Conservation (phyloP, 1,140 invertebrate genomes). For the Ridgeia piscesae region DNA sequence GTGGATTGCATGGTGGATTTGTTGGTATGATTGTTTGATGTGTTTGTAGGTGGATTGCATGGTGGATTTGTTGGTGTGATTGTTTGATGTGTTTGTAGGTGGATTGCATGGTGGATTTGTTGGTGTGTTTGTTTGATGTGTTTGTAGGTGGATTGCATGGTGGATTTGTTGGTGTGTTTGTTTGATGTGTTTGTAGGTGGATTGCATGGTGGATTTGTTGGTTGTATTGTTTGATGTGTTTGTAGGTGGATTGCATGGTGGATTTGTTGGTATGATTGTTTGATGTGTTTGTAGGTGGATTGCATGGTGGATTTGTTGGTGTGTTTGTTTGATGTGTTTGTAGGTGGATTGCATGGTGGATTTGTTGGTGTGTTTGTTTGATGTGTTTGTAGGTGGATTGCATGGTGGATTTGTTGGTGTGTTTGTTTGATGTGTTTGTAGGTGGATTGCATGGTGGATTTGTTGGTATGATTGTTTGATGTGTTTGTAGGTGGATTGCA, state of each 20-base stretch:
- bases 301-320: too few relatives aligned
- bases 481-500: slow-evolving; percentile 62
- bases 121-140: not conserved
- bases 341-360: slow-evolving; percentile 60
- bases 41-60: slow-evolving; percentile 63
- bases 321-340: slow-evolving; percentile 52
- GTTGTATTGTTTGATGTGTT: not conserved
- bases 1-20: too few relatives aligned
- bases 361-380: slow-evolving; percentile 62
- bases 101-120: too few relatives aligned
- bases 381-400: slow-evolving; percentile 61
- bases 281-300: slow-evolving; percentile 61
- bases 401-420: too few relatives aligned
- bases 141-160: slow-evolving; percentile 64
- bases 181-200: slow-evolving; percentile 61
- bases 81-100: slow-evolving; percentile 61
- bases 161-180: slow-evolving; percentile 65
- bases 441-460: too few relatives aligned
- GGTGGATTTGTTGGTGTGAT: slow-evolving; percentile 67
- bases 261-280: slow-evolving; percentile 63
- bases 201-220: too few relatives aligned
- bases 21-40: slow-evolving; percentile 60
- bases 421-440: slow-evolving; percentile 61
- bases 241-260: slow-evolving; percentile 66
- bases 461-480: slow-evolving; percentile 61